Evolutionary conservation across 2,113 vertebrate genomes (phyloP).

Genomic region (Notiomystis cincta): DNA sequence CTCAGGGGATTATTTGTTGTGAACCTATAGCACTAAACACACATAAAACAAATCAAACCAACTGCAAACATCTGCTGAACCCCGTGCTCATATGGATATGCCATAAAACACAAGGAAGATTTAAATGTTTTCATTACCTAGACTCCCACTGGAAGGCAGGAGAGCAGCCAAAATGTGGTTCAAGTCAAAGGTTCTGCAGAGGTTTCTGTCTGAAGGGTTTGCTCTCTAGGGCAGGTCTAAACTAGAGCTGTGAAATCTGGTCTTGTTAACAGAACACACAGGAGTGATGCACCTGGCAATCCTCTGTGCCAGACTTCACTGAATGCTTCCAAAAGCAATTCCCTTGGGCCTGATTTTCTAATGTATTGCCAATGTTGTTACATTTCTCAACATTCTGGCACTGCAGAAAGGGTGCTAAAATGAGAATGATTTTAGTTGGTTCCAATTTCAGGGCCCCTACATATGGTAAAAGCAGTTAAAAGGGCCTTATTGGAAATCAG

Average conservation of each 20-base stretch:
- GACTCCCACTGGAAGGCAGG: not conserved
- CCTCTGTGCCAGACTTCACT: not conserved
- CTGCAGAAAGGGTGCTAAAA: constrained; percentile 5
- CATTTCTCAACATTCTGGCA: constrained; percentile 10
- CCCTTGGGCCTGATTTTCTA: constrained; percentile 4
- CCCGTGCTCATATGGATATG: not conserved
- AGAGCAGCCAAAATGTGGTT: not conserved
- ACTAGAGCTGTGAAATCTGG: not conserved
- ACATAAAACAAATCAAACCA: not conserved
- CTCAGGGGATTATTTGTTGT: not conserved
- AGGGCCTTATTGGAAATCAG: constrained; percentile 16
- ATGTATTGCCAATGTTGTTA: constrained; percentile 12
- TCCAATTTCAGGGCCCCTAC: constrained; percentile 3
- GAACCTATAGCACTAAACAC: not conserved
- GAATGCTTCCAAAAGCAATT: not conserved
- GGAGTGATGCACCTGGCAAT: not conserved
- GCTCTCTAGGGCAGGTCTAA: not conserved
- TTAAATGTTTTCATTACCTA: not conserved
- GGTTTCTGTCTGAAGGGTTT: not conserved
- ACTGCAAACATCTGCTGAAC: not conserved
- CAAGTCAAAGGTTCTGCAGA: not conserved
- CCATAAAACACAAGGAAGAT: not conserved
- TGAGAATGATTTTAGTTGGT: not conserved
- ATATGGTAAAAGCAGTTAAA: constrained; percentile 39
- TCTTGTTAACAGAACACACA: not conserved